phyloP scores from a whole-genome alignment of 2,113 vertebrate species.

The Lathamus discolor region DNA sequence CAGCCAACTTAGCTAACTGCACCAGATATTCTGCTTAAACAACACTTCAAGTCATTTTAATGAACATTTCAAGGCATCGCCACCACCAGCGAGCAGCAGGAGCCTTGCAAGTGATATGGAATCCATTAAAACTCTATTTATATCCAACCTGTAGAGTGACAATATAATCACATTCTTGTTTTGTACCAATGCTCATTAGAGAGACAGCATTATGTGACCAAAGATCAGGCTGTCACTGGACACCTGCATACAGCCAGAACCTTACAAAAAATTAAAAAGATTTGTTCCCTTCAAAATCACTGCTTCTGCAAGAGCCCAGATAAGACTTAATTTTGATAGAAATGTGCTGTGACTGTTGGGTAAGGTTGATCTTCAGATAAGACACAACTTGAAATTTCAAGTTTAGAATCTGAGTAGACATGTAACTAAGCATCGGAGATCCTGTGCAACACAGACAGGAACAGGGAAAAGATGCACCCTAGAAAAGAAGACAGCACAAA shows the following conservation, averaged over 20 bases:
- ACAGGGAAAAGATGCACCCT: background rate
- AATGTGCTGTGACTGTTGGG: background rate
- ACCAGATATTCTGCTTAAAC: conserved; percentile 21
- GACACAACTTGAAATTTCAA: background rate
- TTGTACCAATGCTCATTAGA: background rate
- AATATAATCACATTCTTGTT: conserved; percentile 18
- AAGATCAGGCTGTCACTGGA: background rate
- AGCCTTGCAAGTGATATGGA: conserved; percentile 7
- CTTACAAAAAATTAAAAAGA: background rate
- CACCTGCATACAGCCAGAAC: background rate
- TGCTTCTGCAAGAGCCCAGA: background rate
- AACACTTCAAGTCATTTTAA: conserved; percentile 49
- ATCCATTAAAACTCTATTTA: conserved; percentile 38
- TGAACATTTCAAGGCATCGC: conserved; percentile 49
- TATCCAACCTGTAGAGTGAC: conserved; percentile 21
- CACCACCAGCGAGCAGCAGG: background rate
- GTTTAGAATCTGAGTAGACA: background rate
- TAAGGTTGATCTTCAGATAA: background rate
- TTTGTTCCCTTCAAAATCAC: background rate
- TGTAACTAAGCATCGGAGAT: background rate
- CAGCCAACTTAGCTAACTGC: conserved; percentile 25
- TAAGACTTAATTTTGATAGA: background rate
- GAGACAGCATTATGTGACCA: background rate
- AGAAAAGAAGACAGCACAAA: background rate
- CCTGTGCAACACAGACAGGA: background rate